Conservation (phyloP, 2,888 invertebrate genomes). For the Cotesia congregata region DNA sequence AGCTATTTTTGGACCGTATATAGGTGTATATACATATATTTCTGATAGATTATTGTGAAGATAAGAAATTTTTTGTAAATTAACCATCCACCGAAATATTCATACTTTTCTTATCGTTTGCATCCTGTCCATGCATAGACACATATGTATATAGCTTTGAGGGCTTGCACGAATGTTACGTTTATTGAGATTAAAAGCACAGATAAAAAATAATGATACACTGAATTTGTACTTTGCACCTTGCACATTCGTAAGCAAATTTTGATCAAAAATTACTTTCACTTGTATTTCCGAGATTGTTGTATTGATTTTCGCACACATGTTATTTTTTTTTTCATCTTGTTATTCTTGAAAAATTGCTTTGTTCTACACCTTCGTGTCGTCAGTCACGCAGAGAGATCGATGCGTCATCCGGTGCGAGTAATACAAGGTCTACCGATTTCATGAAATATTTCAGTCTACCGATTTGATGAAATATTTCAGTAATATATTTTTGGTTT, state of each 20-base stretch:
- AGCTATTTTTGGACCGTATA: constrained; percentile 22
- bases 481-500: background rate
- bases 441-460: background rate
- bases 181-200: background rate
- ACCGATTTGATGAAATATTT: background rate
- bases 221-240: constrained; percentile 1
- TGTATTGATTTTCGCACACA: constrained; percentile 34
- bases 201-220: background rate
- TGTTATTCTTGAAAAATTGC: constrained; percentile 59
- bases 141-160: background rate
- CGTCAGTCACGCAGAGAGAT: constrained; percentile 50
- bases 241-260: background rate
- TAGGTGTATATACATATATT: too few species aligned
- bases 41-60: constrained; percentile 20
- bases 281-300: background rate
- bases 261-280: background rate
- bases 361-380: constrained; percentile 45
- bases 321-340: constrained; percentile 52
- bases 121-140: background rate
- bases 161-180: background rate
- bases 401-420: constrained; percentile 53
- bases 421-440: background rate
- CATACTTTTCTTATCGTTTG: background rate
- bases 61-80: constrained; percentile 23
- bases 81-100: background rate